These are phyloP conservation scores for Sitophilus oryzae DNA, from an alignment of 1,140 invertebrate genomes.

Conservation along the genomic window DNA sequence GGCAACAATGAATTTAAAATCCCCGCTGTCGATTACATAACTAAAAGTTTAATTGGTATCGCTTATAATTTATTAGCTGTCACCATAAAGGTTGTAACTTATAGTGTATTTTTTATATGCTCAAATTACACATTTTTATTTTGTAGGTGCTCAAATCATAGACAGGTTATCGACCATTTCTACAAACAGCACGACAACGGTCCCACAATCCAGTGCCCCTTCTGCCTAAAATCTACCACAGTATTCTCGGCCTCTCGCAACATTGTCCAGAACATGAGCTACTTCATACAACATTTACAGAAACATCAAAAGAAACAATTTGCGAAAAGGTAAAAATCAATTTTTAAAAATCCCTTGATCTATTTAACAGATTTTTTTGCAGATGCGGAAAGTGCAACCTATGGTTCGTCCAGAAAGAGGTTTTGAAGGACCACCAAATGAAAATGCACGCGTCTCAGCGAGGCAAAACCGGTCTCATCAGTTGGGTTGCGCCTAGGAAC, in stretches of 20 bases:
- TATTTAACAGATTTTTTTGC: not conserved
- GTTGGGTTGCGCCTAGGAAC: conserved; percentile 41
- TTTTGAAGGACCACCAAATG: conserved; percentile 37
- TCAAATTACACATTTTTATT: not conserved
- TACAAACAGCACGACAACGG: conserved; percentile 57
- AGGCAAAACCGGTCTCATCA: conserved; percentile 42
- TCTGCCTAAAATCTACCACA: conserved; percentile 59
- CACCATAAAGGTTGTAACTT: not conserved
- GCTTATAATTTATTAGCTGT: no score
- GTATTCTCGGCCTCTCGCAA: conserved; percentile 43
- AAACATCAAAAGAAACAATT: conserved; percentile 53
- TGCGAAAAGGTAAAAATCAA: conserved; percentile 48
- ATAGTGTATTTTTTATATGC: not conserved
- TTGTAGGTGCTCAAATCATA: conserved; percentile 60
- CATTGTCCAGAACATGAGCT: conserved; percentile 47
- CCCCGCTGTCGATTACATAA: no score
- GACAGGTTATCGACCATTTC: conserved; percentile 66
- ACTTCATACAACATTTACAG: conserved; percentile 50
- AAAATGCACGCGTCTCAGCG: conserved; percentile 37
- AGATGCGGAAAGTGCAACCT: conserved; percentile 59
- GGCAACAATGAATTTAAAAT: no score
- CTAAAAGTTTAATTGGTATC: no score
- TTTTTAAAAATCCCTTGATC: not conserved
- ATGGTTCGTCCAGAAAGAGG: conserved; percentile 61
- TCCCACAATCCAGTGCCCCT: conserved; percentile 62